Base-by-base conservation (phyloP, 2,113 vertebrate species). In the Psilopsiagon aurifrons region DNA sequence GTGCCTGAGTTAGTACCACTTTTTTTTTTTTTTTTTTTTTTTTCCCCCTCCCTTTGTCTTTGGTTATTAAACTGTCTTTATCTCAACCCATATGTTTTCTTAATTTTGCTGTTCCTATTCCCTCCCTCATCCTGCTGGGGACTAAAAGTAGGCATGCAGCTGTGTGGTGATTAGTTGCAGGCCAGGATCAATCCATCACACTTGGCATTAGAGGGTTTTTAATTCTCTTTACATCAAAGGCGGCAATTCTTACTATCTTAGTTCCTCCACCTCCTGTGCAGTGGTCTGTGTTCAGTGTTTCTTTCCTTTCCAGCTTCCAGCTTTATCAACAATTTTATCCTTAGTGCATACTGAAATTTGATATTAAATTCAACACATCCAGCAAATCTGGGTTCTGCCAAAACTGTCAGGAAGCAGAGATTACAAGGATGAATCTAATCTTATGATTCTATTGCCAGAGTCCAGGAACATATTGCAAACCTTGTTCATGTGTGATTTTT, bases 261-360 rank as follows among this genome's bases (percentile, higher is more conserved):
- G 41, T 92, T 90, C 88, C 68, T 90, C 43, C 76, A 89, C 24
- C 88, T 89, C 78, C 77, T 90, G 78, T 73, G 17, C n/a, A 44
- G 22, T 43, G 8, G 19, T 70, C 31, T 90, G 15, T 39, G 23
- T 28, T 92, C 64, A 70, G 46, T 29, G 12, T 7, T 52, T 78
- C 79, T 90, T 88, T 74, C 41, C 31, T 70, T 73, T 86, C 25
- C 59, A 44, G n/a, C 11, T 88, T 85, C 57, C 44, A 78, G 23
- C 17, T 91, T 92, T 78, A 81, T 86, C 31, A 75, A 63, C 2
- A 52, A 4, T 81, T 95, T 87, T 73, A 81, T 82, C 35, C 29
- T 28, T 39, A 74, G 11, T n/a, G 12, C 9, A 41, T 37, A 27
- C 24, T 88, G 47, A 86, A 92, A 74, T 78, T 35, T 86, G 17